Percentiles rank a stretch among this genome's conserved stretches.
These are phyloP conservation scores for Cantharis lateralis DNA, from an alignment of 2,888 invertebrate genomes.

Conservation along the genomic window DNA sequence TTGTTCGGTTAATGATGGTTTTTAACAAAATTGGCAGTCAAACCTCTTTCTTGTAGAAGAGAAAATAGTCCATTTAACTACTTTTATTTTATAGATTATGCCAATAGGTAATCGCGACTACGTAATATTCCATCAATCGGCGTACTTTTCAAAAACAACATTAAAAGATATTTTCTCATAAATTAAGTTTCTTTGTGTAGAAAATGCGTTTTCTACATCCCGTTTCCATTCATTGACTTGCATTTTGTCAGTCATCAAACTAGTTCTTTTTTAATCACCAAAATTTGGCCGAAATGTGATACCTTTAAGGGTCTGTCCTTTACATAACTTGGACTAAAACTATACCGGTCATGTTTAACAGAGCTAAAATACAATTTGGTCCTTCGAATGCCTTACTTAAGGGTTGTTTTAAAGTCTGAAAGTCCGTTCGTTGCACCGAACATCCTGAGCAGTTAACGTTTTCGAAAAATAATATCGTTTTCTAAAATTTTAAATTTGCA, in stretches of 20 bases:
- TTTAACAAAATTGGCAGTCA: background rate
- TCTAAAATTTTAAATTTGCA: background rate
- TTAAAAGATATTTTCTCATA: background rate
- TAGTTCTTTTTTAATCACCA: constrained; percentile 28
- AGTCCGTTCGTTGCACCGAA: background rate
- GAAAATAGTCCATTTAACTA: background rate
- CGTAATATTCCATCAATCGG: too few relatives aligned
- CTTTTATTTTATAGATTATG: background rate
- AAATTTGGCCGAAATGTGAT: constrained; percentile 30
- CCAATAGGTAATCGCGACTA: background rate
- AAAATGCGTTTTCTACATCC: constrained; percentile 21
- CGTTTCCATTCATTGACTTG: constrained; percentile 27
- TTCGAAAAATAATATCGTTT: background rate
- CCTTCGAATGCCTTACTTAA: background rate
- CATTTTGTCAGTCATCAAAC: constrained; percentile 27
- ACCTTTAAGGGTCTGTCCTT: constrained; percentile 8
- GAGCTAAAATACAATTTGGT: background rate
- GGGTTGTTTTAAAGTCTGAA: background rate
- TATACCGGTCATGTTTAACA: background rate
- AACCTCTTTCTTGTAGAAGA: background rate
- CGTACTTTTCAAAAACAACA: too few relatives aligned
- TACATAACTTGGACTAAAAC: background rate
- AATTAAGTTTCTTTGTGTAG: constrained; percentile 13
- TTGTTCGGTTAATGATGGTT: constrained; percentile 6
- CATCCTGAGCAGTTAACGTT: background rate